phyloP scores from a whole-genome alignment of 2,113 vertebrate species.

The Leuciscus idus region DNA sequence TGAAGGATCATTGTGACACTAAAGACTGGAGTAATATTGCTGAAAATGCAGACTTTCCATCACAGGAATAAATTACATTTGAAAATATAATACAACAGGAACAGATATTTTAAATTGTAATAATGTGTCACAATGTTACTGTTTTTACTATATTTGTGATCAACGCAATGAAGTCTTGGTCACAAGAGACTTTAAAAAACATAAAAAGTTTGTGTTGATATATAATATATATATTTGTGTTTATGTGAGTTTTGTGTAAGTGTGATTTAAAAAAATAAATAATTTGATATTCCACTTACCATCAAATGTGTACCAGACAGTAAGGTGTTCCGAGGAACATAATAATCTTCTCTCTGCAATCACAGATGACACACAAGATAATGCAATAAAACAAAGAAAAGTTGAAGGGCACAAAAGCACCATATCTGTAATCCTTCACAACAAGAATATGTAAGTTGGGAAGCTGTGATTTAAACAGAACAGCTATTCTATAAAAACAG shows the following conservation, averaged over 20 bases:
- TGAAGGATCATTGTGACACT: neutral
- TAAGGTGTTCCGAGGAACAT: slow-evolving; percentile 28
- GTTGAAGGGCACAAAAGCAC: neutral
- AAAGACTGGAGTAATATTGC: too few relatives aligned
- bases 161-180: too few relatives aligned
- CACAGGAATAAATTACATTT: too few relatives aligned
- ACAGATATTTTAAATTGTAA: too few relatives aligned
- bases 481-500: neutral
- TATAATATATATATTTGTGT: neutral
- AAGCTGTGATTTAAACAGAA: neutral
- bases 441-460: neutral
- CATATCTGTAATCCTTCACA: neutral
- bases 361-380: slow-evolving; percentile 3
- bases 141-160: too few relatives aligned
- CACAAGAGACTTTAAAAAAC: too few relatives aligned
- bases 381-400: neutral
- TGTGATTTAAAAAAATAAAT: neutral
- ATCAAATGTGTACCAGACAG: slow-evolving; percentile 35
- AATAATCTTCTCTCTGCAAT: slow-evolving; percentile 13
- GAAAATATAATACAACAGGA: too few relatives aligned
- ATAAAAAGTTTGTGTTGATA: too few relatives aligned
- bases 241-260: neutral
- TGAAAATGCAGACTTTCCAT: too few relatives aligned
- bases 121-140: too few relatives aligned
- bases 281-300: slow-evolving; percentile 33